Conservation (phyloP, 2,888 invertebrate genomes). For the Rhogogaster chlorosoma region DNA sequence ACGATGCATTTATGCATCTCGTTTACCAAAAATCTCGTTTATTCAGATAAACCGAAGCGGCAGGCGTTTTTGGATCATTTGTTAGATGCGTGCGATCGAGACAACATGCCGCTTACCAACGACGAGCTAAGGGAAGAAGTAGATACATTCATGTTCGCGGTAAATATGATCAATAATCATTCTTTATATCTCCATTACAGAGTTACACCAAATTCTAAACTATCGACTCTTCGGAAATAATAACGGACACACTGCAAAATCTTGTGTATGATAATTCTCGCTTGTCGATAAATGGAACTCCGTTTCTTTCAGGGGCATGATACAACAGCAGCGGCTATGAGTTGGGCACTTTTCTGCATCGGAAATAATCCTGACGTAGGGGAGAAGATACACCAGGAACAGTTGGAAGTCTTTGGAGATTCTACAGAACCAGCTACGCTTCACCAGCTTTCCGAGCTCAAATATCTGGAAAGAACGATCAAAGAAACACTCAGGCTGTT, state of each 20-base stretch:
- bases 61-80: conserved; percentile 85
- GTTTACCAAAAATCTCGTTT: background rate
- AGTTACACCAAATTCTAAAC: background rate
- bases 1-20: background rate
- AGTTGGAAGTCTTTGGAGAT: conserved; percentile 75
- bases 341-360: conserved; percentile 79
- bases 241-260: background rate
- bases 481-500: conserved; percentile 81
- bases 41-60: conserved; percentile 76
- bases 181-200: background rate
- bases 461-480: conserved; percentile 81
- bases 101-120: conserved; percentile 81
- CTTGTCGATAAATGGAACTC: conserved; percentile 36
- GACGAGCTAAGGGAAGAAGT: conserved; percentile 85
- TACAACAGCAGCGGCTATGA: conserved; percentile 79
- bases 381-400: conserved; percentile 78
- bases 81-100: conserved; percentile 80
- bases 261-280: background rate
- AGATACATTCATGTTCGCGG: conserved; percentile 88
- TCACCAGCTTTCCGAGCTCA: conserved; percentile 75
- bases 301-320: conserved; percentile 77
- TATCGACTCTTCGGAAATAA: background rate
- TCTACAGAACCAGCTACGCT: conserved; percentile 65
- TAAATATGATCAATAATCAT: conserved; percentile 67
- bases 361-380: conserved; percentile 78